A percentile compares a stretch with the other conserved stretches of the same genome.
Evolutionary conservation across 2,888 invertebrate genomes (phyloP).

Genomic region (Macrosoma leucophasiata): DNA sequence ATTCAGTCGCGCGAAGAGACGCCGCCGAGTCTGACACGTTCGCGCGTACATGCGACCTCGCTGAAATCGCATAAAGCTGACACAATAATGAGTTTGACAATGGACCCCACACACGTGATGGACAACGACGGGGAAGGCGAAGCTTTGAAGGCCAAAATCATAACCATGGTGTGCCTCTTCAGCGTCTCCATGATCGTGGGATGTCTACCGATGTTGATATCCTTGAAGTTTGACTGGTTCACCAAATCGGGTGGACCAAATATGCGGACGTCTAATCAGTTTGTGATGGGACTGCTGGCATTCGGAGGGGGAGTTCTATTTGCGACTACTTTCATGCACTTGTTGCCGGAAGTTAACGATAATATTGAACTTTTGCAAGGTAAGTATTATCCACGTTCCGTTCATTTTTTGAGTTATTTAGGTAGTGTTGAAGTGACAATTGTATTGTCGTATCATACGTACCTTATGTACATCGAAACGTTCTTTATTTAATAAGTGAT

Average conservation of each 20-base stretch:
- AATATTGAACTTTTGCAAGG: conserved; percentile 78
- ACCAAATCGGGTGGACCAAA: conserved; percentile 51
- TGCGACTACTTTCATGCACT: conserved; percentile 87
- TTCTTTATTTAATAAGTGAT: no score
- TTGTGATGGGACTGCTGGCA: conserved; percentile 80
- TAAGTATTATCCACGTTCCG: no score
- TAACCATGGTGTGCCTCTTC: conserved; percentile 87
- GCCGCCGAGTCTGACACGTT: conserved; percentile 21
- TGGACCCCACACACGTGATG: conserved; percentile 28
- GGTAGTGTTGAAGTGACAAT: not conserved
- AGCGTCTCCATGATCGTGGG: conserved; percentile 85
- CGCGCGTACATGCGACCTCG: conserved; percentile 23
- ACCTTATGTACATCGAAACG: no score
- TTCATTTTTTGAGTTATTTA: no score
- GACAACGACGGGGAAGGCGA: conserved; percentile 37
- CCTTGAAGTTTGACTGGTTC: conserved; percentile 80
- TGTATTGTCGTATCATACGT: no score
- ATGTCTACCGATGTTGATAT: conserved; percentile 82
- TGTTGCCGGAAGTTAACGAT: conserved; percentile 87
- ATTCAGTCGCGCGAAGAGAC: conserved; percentile 42
- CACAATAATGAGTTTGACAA: conserved; percentile 31
- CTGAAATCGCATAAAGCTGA: conserved; percentile 32
- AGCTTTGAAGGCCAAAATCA: conserved; percentile 82
- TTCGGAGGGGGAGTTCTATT: conserved; percentile 90
- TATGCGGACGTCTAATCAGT: conserved; percentile 63